Conservation (phyloP, 2,888 invertebrate species). For the Apodemia duryi region DNA sequence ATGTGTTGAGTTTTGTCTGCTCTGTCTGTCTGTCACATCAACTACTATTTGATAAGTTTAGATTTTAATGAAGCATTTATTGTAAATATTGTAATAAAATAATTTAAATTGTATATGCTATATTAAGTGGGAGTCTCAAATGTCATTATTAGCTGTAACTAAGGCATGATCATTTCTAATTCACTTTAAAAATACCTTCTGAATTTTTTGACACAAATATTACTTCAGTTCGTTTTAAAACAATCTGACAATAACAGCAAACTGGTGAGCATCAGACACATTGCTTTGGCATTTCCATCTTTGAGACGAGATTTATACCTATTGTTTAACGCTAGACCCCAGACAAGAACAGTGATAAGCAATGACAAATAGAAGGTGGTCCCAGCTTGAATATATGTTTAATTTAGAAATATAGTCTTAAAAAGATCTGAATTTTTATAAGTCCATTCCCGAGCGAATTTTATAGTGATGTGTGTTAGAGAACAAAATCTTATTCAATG, state of each 20-base stretch:
- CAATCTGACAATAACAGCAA: too few relatives aligned
- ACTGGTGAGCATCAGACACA: too few relatives aligned
- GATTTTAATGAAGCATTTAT: slow-evolving; percentile 30
- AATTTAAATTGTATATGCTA: slow-evolving; percentile 10
- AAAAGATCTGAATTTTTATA: background rate
- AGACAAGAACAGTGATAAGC: background rate
- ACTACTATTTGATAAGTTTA: slow-evolving; percentile 8
- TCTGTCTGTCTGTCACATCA: slow-evolving; percentile 23
- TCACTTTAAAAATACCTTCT: background rate
- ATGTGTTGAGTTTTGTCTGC: slow-evolving; percentile 19
- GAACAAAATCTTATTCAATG: too few relatives aligned
- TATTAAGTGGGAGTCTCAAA: slow-evolving; percentile 10
- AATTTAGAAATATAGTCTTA: background rate
- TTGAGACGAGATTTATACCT: background rate
- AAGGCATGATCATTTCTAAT: background rate
- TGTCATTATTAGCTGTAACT: slow-evolving; percentile 8
- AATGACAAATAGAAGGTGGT: background rate
- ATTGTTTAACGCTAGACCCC: background rate
- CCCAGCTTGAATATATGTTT: background rate
- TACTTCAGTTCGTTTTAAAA: too few relatives aligned
- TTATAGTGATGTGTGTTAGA: too few relatives aligned
- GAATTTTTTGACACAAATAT: background rate
- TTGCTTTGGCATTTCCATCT: background rate
- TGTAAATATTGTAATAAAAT: slow-evolving; percentile 31
- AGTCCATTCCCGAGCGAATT: background rate